Evolutionary conservation across 2,888 invertebrate species (phyloP).

Genomic region (Gibbula magus): DNA sequence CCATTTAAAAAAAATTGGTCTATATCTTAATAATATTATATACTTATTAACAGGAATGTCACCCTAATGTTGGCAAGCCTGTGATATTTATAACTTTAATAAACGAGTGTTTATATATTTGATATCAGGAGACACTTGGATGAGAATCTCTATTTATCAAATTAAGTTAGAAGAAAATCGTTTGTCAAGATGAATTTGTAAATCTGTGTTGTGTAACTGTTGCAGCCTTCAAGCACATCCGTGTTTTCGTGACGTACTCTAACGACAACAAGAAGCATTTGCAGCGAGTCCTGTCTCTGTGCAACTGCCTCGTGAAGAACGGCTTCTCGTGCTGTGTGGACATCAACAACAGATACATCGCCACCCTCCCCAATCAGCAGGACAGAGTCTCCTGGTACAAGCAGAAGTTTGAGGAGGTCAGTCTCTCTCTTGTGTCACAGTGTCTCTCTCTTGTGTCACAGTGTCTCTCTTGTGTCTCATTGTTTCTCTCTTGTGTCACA

Average conservation of each 20-base stretch:
- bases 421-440: background rate
- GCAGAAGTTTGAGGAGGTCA: conserved; percentile 23
- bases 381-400: background rate
- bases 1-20: too few relatives aligned
- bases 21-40: too few relatives aligned
- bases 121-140: too few relatives aligned
- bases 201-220: conserved; percentile 3
- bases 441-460: too few relatives aligned
- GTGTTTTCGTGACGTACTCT: conserved; percentile 67
- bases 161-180: background rate
- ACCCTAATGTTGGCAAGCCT: too few relatives aligned
- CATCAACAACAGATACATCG: conserved; percentile 41
- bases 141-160: too few relatives aligned
- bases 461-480: too few relatives aligned
- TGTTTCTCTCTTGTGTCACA: too few relatives aligned
- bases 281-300: conserved; percentile 59
- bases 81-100: too few relatives aligned
- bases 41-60: too few relatives aligned
- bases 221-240: conserved; percentile 61
- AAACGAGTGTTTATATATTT: background rate
- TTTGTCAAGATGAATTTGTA: background rate
- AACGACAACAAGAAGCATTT: conserved; percentile 59
- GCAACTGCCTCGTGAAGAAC: conserved; percentile 63
- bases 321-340: conserved; percentile 65
- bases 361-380: background rate